Base-by-base conservation (phyloP, 2,888 invertebrate genomes). In the Ditylenchus weischeri region DNA sequence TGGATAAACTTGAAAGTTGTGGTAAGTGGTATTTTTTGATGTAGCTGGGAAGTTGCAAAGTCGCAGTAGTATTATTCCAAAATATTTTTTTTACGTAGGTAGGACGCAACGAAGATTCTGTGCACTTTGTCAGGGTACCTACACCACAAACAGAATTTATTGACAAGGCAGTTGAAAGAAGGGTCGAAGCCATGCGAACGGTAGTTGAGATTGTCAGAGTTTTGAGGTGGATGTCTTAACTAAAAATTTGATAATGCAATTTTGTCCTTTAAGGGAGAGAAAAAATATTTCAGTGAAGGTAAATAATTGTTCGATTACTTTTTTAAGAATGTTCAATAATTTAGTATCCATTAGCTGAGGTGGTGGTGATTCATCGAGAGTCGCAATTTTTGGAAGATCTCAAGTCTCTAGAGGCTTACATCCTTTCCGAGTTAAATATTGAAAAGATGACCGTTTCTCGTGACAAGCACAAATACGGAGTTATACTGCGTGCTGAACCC, bases 181-280 rank as follows among this genome's bases (percentile, higher is more conserved):
- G 93, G 19, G 92, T 98, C 0, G 87, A 89, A 43, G 74, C 75
- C 29, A 94, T 98, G 94, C 96, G 98, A 86, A 88, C 89, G 50
- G 91, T 96, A 1, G 91, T 98, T 72, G 96, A 96, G 84, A 85
- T 96, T 43, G 95, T 94, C 0, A 88, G 98, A 73, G 89, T 94
- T 11, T 87, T 95, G 69, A 92, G 3, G 88, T 95, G 71, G 94
- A 96, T 0, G 88, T 93, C 3, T 96, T 95, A 84, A 87, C 87
- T 58, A 75, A 61, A 13, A 10, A 35, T 29, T 7, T 49, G 48
- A 51, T 61, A 10, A 47, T 50, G 6, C 7, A 36, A n/a, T 43
- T n/a, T 61, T 43, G 61, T 35, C 1, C 5, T 36, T 61, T 61
- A 21, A 35, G 43, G 11, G 43, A 43, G 15, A 43, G 43, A 2